phyloP scores from a whole-genome alignment of 2,888 invertebrate genomes.

The Aporophyla lueneburgensis region DNA sequence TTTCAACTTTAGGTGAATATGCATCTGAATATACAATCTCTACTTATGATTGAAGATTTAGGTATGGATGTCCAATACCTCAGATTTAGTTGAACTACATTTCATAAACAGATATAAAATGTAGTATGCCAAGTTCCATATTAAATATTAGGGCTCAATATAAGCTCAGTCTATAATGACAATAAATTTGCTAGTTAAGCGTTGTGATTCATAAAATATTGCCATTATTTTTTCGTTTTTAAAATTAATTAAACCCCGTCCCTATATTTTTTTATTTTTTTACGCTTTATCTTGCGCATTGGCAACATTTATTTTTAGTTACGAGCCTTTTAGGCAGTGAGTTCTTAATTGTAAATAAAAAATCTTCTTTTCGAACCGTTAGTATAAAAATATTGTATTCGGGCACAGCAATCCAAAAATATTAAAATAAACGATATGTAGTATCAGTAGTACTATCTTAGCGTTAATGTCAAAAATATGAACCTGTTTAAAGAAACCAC shows the following conservation, averaged over 20 bases:
- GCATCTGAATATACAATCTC: no score
- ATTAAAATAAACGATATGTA: not conserved
- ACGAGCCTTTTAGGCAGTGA: constrained; percentile 24
- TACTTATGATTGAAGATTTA: not conserved
- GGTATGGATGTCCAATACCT: not conserved
- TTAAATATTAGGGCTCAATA: constrained; percentile 55
- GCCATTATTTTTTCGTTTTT: constrained; percentile 41
- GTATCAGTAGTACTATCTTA: constrained; percentile 27
- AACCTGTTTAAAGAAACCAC: constrained; percentile 53
- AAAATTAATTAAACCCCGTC: constrained; percentile 32
- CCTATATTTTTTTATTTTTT: constrained; percentile 35
- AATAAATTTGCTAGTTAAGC: constrained; percentile 66
- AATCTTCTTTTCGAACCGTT: constrained; percentile 15
- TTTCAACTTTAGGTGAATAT: no score
- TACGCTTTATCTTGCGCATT: constrained; percentile 22
- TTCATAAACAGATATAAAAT: not conserved
- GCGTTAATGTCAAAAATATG: not conserved
- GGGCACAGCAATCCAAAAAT: constrained; percentile 29
- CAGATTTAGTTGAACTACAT: not conserved
- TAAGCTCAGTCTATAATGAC: constrained; percentile 65
- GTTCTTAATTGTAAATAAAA: constrained; percentile 31
- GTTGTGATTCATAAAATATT: constrained; percentile 60
- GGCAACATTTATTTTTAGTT: constrained; percentile 26
- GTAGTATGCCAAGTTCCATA: constrained; percentile 7
- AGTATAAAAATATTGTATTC: constrained; percentile 6